Evolutionary conservation across 2,797 vertebrate species (phyloP).

Genomic region (Acanthiza pusilla): DNA sequence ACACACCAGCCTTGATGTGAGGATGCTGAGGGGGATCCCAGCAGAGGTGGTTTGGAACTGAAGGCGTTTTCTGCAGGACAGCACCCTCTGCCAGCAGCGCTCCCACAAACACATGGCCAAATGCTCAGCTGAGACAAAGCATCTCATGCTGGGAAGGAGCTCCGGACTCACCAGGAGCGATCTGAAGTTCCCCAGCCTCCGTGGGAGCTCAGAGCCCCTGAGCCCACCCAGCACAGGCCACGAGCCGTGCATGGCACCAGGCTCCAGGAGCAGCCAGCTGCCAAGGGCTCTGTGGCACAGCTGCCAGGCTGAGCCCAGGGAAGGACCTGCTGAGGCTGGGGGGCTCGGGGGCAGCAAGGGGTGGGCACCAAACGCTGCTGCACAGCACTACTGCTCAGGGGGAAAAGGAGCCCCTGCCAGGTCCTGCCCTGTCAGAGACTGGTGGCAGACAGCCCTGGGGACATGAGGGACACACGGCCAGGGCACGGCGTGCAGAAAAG

Average conservation of each 20-base stretch:
- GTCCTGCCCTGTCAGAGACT: background rate
- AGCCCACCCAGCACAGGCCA: accelerated
- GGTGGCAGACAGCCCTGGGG: background rate
- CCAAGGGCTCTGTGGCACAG: background rate
- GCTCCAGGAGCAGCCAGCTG: background rate
- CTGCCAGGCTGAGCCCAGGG: background rate
- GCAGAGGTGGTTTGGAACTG: background rate
- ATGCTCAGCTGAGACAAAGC: background rate
- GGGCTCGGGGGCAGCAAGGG: background rate
- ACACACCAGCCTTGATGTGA: background rate
- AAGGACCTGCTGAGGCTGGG: background rate
- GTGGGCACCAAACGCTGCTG: background rate
- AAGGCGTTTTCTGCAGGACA: accelerated
- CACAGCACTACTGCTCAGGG: too few species aligned
- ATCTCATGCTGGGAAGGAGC: background rate
- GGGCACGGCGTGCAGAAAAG: background rate
- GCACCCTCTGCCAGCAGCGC: background rate
- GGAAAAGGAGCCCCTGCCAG: background rate
- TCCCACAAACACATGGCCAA: background rate
- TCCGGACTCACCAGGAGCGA: background rate
- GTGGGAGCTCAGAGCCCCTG: accelerated
- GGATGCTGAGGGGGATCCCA: background rate
- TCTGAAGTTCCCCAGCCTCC: too few species aligned
- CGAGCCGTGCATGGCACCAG: accelerated
- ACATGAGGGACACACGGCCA: accelerated